A percentile compares a stretch with the other conserved stretches of the same genome.
Evolutionary conservation across 1,140 invertebrate species (phyloP).

Genomic region (Orchesella cincta): DNA sequence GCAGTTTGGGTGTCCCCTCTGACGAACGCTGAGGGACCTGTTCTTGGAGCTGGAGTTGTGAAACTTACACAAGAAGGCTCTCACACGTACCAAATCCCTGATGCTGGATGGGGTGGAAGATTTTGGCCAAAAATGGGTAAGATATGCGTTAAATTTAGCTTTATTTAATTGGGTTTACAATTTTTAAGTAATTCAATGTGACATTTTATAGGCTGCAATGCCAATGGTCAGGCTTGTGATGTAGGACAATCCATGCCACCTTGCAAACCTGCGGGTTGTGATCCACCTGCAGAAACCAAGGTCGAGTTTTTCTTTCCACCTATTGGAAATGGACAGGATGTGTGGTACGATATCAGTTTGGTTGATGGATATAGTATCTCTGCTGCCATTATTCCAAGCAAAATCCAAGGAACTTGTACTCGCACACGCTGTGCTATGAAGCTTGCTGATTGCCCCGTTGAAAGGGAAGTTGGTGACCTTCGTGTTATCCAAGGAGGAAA

Average conservation of each 20-base stretch:
- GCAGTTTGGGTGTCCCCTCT: slow-evolving; percentile 2
- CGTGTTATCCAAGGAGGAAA: slow-evolving; percentile 36
- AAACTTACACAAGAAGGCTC: slow-evolving; percentile 16
- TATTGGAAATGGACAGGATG: background rate
- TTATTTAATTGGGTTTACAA: too few relatives aligned
- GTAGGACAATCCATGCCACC: slow-evolving; percentile 38
- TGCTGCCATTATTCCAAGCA: slow-evolving; percentile 41
- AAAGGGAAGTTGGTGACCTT: slow-evolving; percentile 40
- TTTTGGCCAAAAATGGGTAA: slow-evolving; percentile 50
- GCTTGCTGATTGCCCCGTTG: slow-evolving; percentile 38
- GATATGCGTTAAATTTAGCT: too few relatives aligned
- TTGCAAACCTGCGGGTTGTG: slow-evolving; percentile 36
- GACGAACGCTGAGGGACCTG: slow-evolving; percentile 11
- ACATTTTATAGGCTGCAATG: slow-evolving; percentile 36
- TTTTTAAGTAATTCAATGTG: background rate
- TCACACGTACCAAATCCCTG: slow-evolving; percentile 41
- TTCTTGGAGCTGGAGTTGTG: background rate
- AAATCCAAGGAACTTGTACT: slow-evolving; percentile 33
- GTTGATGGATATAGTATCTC: slow-evolving; percentile 48
- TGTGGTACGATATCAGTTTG: slow-evolving; percentile 35
- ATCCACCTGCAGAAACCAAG: slow-evolving; percentile 47
- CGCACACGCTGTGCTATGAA: slow-evolving; percentile 31
- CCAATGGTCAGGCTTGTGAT: slow-evolving; percentile 42
- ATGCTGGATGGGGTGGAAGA: slow-evolving; percentile 47
- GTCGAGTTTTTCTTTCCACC: slow-evolving; percentile 6